Evolutionary conservation across 2,113 vertebrate genomes (phyloP).

Genomic region (Festucalex cinctus): DNA sequence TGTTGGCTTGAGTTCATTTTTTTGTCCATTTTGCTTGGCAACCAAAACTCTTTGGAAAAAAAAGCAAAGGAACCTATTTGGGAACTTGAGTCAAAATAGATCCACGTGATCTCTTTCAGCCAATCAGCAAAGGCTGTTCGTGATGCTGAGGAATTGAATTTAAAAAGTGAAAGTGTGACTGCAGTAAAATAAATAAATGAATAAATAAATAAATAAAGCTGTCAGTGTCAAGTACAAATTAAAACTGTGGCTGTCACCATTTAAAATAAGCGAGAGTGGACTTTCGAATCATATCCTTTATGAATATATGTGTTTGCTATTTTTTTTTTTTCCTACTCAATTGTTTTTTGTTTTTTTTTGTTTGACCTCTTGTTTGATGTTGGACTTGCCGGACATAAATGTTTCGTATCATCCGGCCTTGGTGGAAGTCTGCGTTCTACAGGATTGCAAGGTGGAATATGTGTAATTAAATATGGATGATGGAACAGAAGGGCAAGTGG

Average conservation of each 20-base stretch:
- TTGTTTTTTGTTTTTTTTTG: no score
- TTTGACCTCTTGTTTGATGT: no score
- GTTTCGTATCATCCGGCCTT: background rate
- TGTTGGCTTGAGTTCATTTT: background rate
- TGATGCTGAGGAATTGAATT: background rate
- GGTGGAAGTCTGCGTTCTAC: background rate
- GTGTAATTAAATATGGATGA: background rate
- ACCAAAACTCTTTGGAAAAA: background rate
- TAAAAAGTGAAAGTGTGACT: background rate
- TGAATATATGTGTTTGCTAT: slow-evolving; percentile 10
- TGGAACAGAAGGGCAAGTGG: slow-evolving; percentile 39
- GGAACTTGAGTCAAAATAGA: background rate
- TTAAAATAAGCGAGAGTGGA: background rate
- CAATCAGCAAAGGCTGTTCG: background rate
- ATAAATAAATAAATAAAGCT: no score
- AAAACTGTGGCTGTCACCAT: background rate
- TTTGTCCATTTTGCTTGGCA: background rate
- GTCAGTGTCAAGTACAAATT: no score
- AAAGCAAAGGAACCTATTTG: background rate
- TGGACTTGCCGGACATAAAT: no score
- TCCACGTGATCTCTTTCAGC: background rate
- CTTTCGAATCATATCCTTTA: slow-evolving; percentile 1
- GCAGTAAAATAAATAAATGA: background rate
- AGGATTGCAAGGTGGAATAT: background rate
- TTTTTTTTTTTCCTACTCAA: no score